Evolutionary conservation across 2,888 invertebrate species (phyloP), one percentile per base, ranked within the genome.

Genomic region (Megalurothrips usitatus): DNA sequence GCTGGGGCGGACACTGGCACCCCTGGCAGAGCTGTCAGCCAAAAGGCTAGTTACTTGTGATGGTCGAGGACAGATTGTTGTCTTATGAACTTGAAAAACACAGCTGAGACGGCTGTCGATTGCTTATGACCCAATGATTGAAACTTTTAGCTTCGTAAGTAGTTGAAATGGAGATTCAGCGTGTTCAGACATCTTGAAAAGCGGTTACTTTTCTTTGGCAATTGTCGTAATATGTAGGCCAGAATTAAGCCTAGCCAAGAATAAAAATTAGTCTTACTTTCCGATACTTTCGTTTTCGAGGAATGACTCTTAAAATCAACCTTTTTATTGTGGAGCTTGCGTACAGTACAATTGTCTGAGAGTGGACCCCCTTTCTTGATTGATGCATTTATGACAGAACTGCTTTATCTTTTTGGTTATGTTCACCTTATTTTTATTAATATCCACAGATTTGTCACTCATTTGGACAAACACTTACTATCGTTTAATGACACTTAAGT

Each of bases 1-100:
- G 68, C 34, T 43, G 34, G 34, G 34, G 68, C 68, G 11, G 68
- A 11, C 68, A 4, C 23, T 26, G 12, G 68, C 68, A 12, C 23
- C 68, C 23, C 68, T 17, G 68, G 10, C 68, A 12, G 68, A 75
- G 68, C 68, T 26, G 68, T 11, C 68, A 75, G 68, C 68, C 12
- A n/a, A 75, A 23, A 75, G 68, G n/a, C 58, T 26, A 75, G 68
- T 23, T 75, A 75, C 68, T 75, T 75, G 68, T 75, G 68, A 75
- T 75, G 68, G 68, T 75, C 68, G 68, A 75, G 68, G 68, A 75
- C 68, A 75, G 68, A 75, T 75, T 75, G 68, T 75, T 75, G 68
- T 75, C 68, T 75, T 75, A 12, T 75, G 68, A 75, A 75, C 68
- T 75, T 75, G 68, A 75, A 75, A 75, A 75, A 75, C 68, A 75